Conservation (phyloP, 35 echinoderm and acorn worm species). For the Ptychodera flava region DNA sequence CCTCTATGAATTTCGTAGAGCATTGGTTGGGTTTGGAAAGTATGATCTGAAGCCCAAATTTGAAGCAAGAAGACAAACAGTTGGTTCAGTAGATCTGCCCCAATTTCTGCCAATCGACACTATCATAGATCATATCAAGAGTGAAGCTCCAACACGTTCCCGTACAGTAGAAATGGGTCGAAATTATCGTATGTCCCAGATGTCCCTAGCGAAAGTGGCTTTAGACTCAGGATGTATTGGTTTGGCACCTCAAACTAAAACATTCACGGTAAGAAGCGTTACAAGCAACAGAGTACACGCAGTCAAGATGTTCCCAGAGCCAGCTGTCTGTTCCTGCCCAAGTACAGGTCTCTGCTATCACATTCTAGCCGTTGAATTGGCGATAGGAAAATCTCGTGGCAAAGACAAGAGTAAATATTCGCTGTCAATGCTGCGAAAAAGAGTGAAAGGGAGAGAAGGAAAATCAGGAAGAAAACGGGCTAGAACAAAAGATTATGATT, state of each 20-base stretch:
- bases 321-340: conserved; percentile 13
- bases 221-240: too few species aligned
- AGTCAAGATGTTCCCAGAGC: conserved; percentile 11
- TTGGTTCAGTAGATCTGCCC: too few species aligned
- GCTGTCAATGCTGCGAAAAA: background rate
- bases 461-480: conserved; percentile 19
- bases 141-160: background rate
- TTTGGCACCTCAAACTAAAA: background rate
- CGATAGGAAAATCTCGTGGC: background rate
- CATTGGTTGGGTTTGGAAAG: background rate
- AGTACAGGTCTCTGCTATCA: conserved; percentile 25
- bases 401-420: background rate
- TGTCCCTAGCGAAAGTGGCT: too few species aligned
- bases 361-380: conserved; percentile 14
- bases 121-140: conserved; percentile 7
- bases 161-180: too few species aligned
- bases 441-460: background rate
- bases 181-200: too few species aligned
- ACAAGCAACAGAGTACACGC: background rate
- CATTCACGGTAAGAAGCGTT: conserved; percentile 5
- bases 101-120: background rate
- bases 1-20: conserved; percentile 12
- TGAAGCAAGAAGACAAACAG: background rate
- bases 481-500: background rate
- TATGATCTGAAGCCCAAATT: conserved; percentile 14